Evolutionary conservation across 1,140 invertebrate species (phyloP).

Genomic region (Megalonaias nervosa): DNA sequence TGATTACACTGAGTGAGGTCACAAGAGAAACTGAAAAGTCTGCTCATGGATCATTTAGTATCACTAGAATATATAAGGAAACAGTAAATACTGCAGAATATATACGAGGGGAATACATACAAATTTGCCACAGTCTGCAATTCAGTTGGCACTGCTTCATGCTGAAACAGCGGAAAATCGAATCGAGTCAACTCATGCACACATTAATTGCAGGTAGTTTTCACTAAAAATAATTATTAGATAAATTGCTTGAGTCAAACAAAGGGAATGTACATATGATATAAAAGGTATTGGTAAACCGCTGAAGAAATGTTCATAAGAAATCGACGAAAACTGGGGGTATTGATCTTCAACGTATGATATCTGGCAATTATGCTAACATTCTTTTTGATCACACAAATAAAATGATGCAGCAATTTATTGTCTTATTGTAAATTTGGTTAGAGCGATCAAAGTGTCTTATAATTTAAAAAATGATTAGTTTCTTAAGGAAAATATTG

Average conservation of each 20-base stretch:
- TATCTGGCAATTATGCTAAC: constrained; percentile 2
- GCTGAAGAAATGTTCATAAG: constrained; percentile 4
- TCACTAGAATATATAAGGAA: constrained; percentile 5
- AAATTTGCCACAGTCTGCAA: background rate
- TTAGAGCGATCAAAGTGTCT: background rate
- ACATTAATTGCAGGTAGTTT: background rate
- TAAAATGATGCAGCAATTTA: constrained; percentile 1
- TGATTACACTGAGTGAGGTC: constrained; percentile 2
- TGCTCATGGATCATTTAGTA: constrained; percentile 4
- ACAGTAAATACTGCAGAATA: constrained; percentile 2
- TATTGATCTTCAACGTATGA: background rate
- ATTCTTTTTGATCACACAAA: constrained; percentile 4
- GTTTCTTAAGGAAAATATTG: background rate
- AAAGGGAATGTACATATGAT: constrained; percentile 3
- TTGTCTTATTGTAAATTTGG: background rate
- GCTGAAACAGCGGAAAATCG: constrained; percentile 3
- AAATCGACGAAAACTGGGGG: constrained; percentile 7
- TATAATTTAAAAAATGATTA: background rate
- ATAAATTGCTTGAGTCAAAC: background rate
- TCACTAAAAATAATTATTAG: background rate
- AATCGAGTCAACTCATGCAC: background rate
- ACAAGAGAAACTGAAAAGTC: background rate
- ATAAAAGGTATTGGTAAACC: constrained; percentile 2
- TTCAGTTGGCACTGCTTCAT: background rate
- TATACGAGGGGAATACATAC: background rate